A percentile compares a stretch with the other conserved stretches of the same genome.
Conservation (phyloP, 2,113 vertebrate genomes). For the Poicephalus meyeri region DNA sequence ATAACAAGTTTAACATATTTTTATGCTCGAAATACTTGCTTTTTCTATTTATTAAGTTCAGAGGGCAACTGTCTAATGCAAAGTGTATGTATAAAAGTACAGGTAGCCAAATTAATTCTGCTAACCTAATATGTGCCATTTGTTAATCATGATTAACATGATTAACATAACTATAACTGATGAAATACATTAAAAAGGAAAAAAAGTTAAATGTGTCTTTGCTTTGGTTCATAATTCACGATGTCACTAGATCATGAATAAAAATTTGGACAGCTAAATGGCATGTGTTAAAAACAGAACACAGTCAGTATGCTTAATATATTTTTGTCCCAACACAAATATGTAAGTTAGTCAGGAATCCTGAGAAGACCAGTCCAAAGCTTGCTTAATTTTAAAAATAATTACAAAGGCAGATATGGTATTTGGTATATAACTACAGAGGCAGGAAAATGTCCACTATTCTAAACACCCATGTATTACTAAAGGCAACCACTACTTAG, state of each 20-base stretch:
- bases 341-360: not conserved
- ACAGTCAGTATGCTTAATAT: not conserved
- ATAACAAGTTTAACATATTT: not conserved
- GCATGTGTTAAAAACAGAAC: not conserved
- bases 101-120: not conserved
- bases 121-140: not conserved
- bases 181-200: not conserved
- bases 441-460: not conserved
- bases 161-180: not conserved
- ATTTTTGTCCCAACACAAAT: not conserved
- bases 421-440: not conserved
- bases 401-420: not conserved
- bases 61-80: not conserved
- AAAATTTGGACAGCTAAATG: not conserved
- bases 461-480: not conserved
- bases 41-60: not conserved
- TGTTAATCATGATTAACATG: not conserved
- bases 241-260: not conserved
- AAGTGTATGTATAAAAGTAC: not conserved
- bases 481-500: not conserved
- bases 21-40: not conserved
- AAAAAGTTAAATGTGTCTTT: not conserved
- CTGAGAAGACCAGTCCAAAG: not conserved
- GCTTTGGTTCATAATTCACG: not conserved
- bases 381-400: not conserved